A percentile compares a stretch with the other conserved stretches of the same genome.
Conservation (phyloP, 2,888 invertebrate species). For the Apoda limacodes region DNA sequence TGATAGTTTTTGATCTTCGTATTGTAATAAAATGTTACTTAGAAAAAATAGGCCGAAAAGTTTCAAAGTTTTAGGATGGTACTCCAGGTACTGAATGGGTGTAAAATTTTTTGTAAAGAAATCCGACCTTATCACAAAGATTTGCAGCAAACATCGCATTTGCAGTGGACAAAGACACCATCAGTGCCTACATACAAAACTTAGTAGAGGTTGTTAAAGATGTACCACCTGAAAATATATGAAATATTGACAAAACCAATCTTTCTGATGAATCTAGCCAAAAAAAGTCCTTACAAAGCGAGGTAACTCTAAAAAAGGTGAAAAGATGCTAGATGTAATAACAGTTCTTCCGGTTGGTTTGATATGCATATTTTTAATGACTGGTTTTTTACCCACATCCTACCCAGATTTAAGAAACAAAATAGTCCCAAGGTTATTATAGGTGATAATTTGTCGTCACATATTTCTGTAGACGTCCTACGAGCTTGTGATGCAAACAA, state of each 20-base stretch:
- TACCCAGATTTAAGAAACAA: slow-evolving; percentile 21
- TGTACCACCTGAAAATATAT: slow-evolving; percentile 14
- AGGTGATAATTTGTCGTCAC: slow-evolving; percentile 26
- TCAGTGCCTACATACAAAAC: slow-evolving; percentile 15
- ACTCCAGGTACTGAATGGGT: too few relatives aligned
- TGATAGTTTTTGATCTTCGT: too few relatives aligned
- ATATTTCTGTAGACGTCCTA: slow-evolving; percentile 22
- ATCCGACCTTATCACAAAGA: slow-evolving; percentile 17
- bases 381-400: slow-evolving; percentile 11
- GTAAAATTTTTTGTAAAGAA: slow-evolving; percentile 14
- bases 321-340: slow-evolving; percentile 26
- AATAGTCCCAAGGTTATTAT: slow-evolving; percentile 21
- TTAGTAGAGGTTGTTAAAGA: slow-evolving; percentile 15
- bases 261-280: too few relatives aligned
- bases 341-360: slow-evolving; percentile 22
- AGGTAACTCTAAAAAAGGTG: slow-evolving; percentile 28
- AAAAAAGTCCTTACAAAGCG: slow-evolving; percentile 23
- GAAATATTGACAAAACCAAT: slow-evolving; percentile 11
- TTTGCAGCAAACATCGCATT: slow-evolving; percentile 17
- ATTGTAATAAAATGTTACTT: too few relatives aligned
- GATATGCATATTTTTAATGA: slow-evolving; percentile 19
- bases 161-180: slow-evolving; percentile 14
- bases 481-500: slow-evolving; percentile 26
- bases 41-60: too few relatives aligned
- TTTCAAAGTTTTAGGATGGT: too few relatives aligned